Base-by-base conservation (phyloP, 2,797 vertebrate genomes). In the Poecilia gillii region DNA sequence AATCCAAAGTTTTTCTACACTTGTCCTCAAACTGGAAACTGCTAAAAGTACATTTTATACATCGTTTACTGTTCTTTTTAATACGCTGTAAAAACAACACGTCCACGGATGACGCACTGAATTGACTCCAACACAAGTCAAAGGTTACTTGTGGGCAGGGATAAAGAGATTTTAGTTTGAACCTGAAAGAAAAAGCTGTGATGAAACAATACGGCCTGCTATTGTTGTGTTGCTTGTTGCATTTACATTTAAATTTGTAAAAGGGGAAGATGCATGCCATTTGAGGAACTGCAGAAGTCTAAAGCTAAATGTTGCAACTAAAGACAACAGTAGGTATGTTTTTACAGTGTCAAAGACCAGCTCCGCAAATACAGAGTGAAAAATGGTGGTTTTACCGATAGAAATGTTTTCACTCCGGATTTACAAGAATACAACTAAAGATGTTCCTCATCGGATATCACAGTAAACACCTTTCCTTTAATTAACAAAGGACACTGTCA, bases 201-300 rank as follows among this genome's bases (percentile, higher is more conserved):
- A 46, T 76, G 36, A 33, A 72, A 64, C 36, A n/a, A 77, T 33
- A 73, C 14, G 31, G 33, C 46, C 23, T 45, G 33, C 57, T 76
- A 66, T 12, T 41, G 16, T 23, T 73, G 3, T 13, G 18, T 12
- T 78, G 71, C 2, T 43, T 75, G 5, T 31, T 55, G 25, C 31
- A 45, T 6, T 5, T 28, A 75, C 76, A 79, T 12, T 68, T 41
- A 25, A 41, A 28, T 51, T 7, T 66, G n/a, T 62, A 3, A 4
- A 73, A 74, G 79, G 86, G 39, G 89, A 91, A 90, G 79, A 71
- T 12, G 41, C 4, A 28, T 66, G 72, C 0, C 18, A 80, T 77
- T 28, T 81, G 84, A 84, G 85, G 87, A 90, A 91, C 81, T 76
- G 18, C 7, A 68, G 16, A 0, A 51, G 0, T 11, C 39, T 28